Conservation (phyloP, 2,888 invertebrate genomes). For the Philopedon plagiatum region DNA sequence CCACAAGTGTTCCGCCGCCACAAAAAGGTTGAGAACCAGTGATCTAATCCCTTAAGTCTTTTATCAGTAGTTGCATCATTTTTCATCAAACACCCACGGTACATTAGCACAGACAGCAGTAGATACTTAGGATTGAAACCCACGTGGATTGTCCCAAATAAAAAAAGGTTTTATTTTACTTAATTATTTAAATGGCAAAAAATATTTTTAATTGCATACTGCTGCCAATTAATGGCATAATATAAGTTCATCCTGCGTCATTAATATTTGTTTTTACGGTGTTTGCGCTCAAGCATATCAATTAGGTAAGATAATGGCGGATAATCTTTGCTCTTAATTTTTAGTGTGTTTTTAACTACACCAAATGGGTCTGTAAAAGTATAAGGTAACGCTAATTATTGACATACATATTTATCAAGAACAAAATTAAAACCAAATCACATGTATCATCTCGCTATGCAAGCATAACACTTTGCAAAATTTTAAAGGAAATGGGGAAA, state of each 20-base stretch:
- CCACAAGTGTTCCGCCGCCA: too few relatives aligned
- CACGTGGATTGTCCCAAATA: too few relatives aligned
- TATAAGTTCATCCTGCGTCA: neutral
- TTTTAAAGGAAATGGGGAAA: too few relatives aligned
- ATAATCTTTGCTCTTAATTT: neutral
- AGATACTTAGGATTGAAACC: too few relatives aligned
- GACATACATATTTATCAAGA: neutral
- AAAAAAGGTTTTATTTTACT: too few relatives aligned
- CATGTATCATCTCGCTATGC: neutral
- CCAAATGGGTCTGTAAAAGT: neutral
- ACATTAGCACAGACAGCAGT: too few relatives aligned
- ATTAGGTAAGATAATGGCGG: neutral
- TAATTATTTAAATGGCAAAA: too few relatives aligned
- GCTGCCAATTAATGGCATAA: neutral
- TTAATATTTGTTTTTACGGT: neutral
- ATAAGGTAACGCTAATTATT: neutral
- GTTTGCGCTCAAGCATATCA: neutral
- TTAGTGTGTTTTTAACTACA: neutral
- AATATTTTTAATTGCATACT: neutral
- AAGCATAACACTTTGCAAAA: neutral
- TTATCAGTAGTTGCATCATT: too few relatives aligned
- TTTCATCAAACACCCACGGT: too few relatives aligned
- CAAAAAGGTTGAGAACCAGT: too few relatives aligned
- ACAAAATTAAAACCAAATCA: neutral
- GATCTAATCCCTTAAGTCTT: too few relatives aligned